A percentile compares a stretch with the other conserved stretches of the same genome.
phyloP scores from a whole-genome alignment of 2,888 invertebrate species.

The Athalia circularis region DNA sequence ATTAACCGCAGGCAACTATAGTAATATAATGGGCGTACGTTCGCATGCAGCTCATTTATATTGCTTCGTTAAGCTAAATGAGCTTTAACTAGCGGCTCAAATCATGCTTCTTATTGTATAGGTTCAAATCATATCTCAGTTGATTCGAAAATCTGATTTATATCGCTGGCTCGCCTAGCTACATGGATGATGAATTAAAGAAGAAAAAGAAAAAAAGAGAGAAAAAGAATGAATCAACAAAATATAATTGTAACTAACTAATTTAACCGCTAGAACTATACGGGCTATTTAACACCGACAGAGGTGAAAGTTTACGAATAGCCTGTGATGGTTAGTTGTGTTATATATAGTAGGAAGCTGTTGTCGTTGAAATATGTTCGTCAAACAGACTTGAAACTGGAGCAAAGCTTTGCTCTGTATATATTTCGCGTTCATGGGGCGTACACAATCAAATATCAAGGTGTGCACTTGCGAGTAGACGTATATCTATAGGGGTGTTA shows the following conservation, averaged over 20 bases:
- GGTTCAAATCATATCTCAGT: not conserved
- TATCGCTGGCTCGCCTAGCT: not conserved
- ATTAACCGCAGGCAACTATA: too few relatives aligned
- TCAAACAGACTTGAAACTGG: slow-evolving; percentile 10
- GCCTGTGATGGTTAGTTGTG: not conserved
- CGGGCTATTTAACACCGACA: too few relatives aligned
- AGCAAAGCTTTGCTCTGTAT: slow-evolving; percentile 14
- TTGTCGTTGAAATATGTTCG: not conserved
- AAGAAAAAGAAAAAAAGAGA: not conserved
- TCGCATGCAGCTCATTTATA: slow-evolving; percentile 19
- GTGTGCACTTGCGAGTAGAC: not conserved
- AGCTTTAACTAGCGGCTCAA: slow-evolving; percentile 20
- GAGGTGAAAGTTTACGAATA: too few relatives aligned
- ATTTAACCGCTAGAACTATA: too few relatives aligned
- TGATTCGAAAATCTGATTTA: slow-evolving; percentile 9
- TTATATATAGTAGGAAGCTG: not conserved
- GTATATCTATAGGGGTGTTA: not conserved
- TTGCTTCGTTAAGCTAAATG: slow-evolving; percentile 27
- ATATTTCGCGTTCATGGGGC: slow-evolving; percentile 8
- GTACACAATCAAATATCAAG: not conserved
- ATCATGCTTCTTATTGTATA: not conserved
- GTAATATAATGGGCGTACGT: not conserved
- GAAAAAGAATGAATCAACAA: not conserved
- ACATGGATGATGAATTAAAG: not conserved
- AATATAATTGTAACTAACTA: too few relatives aligned